Base-by-base conservation (phyloP, 2,797 vertebrate species). In the Sebastes vulpes region DNA sequence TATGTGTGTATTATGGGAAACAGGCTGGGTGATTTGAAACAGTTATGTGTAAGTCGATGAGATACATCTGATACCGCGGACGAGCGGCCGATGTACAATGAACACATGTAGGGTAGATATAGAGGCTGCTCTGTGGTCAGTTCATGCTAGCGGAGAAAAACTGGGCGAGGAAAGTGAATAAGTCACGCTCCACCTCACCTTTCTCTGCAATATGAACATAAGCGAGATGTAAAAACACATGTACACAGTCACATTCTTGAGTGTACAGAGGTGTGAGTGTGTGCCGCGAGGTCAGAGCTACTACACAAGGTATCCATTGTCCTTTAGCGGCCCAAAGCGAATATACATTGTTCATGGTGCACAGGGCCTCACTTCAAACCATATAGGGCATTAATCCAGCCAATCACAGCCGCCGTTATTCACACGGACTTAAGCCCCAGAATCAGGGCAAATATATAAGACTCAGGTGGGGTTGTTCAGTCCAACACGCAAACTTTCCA, bases 251-350 rank as follows among this genome's bases (percentile, higher is more conserved):
- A 68, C 38, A 75, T 29, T 66, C 56, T 68, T 66, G 54, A 66
- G 60, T 63, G 66, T 56, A 38, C n/a, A 70, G 72, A 78, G 53
- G 71, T 77, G 72, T 52, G 65, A 70, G 23, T 63, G 66, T 58
- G 72, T 54, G 57, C 58, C 64, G 53, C 38, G 5, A 64, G 76
- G 58, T 75, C 72, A 74, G 64, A 83, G 65, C 58, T 71, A 31
- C 42, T 14, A 42, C 70, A 92, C 77, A 92, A 90, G 74, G 71
- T 84, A 16, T 60, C 80, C 79, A 87, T 92, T 92, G 85, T 92
- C 53, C 71, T 48, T 56, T 26, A 66, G 9, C 3, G 10, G 54
- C 35, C 53, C 31, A 21, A 75, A 73, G 76, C 57, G 20, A 80
- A 81, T 75, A 79, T 68, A 81, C 83, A 90, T 91, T 86, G 88